Percentiles rank a stretch among this genome's conserved stretches.
These are phyloP conservation scores for Rhyacophila brunnea DNA, from an alignment of 1,140 invertebrate genomes.

Conservation along the genomic window DNA sequence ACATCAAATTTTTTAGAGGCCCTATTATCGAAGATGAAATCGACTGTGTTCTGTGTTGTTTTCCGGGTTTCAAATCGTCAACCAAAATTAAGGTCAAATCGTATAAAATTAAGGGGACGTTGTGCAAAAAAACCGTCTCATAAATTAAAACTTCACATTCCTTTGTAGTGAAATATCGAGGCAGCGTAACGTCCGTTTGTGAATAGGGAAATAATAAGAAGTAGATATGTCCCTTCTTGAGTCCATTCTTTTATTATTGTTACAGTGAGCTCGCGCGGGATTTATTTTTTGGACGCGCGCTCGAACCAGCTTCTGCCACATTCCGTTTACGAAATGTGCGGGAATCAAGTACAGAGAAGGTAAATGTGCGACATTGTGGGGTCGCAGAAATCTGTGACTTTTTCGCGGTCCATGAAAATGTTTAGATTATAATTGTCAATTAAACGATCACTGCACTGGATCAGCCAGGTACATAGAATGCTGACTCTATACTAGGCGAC, in stretches of 20 bases:
- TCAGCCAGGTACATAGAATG: too few relatives aligned
- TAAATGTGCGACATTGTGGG: too few relatives aligned
- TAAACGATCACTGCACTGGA: too few relatives aligned
- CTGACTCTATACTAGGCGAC: too few relatives aligned
- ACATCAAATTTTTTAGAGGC: too few relatives aligned
- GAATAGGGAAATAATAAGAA: conserved; percentile 22
- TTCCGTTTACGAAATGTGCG: conserved; percentile 25
- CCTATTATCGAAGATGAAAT: too few relatives aligned
- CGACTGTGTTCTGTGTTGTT: too few relatives aligned
- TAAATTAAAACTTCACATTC: conserved; percentile 11
- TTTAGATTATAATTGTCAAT: too few relatives aligned
- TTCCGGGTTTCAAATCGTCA: conserved; percentile 5
- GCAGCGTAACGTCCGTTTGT: conserved; percentile 18
- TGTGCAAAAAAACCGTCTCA: conserved; percentile 1
- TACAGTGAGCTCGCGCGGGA: not conserved
- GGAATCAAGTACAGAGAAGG: conserved; percentile 7
- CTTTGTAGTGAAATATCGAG: conserved; percentile 26
- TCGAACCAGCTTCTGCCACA: not conserved
- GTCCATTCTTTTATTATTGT: conserved; percentile 16
- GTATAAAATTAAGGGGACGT: conserved; percentile 16
- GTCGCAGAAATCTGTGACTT: too few relatives aligned
- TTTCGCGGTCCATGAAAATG: too few relatives aligned
- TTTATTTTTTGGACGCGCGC: not conserved
- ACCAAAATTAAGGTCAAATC: conserved; percentile 20
- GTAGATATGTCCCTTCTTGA: conserved; percentile 26